These are phyloP conservation scores for Drosophila buzzatii DNA, from an alignment of 2,888 invertebrate genomes.

Conservation along the genomic window DNA sequence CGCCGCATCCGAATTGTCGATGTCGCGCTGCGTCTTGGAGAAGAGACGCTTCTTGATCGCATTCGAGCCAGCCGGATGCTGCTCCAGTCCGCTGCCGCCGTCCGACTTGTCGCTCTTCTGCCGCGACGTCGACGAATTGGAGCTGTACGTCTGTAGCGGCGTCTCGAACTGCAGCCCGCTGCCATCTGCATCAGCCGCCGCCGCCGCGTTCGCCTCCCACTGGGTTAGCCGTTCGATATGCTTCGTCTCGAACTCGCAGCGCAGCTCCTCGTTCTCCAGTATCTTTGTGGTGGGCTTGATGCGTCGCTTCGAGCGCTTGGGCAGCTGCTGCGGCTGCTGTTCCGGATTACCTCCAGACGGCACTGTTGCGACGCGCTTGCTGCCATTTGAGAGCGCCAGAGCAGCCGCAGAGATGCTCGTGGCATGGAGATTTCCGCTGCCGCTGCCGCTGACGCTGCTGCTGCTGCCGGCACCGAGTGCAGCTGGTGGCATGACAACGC, in stretches of 20 bases:
- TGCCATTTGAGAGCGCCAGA: slow-evolving; percentile 50
- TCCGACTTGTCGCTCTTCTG: slow-evolving; percentile 79
- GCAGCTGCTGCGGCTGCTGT: slow-evolving; percentile 45
- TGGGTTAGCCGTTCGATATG: slow-evolving; percentile 87
- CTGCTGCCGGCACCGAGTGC: slow-evolving; percentile 11
- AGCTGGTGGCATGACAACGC: not conserved
- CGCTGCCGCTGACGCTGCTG: slow-evolving; percentile 32
- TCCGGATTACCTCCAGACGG: not conserved
- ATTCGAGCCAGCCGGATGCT: slow-evolving; percentile 67
- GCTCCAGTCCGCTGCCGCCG: slow-evolving; percentile 61
- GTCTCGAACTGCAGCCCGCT: slow-evolving; percentile 57
- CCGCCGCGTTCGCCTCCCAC: slow-evolving; percentile 63
- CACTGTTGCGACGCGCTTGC: slow-evolving; percentile 42
- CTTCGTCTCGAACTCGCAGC: slow-evolving; percentile 87
- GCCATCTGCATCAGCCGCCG: slow-evolving; percentile 23
- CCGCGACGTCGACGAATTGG: slow-evolving; percentile 61
- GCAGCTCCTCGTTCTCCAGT: slow-evolving; percentile 88
- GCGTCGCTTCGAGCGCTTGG: slow-evolving; percentile 86
- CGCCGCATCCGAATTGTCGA: slow-evolving; percentile 67
- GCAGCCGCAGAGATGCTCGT: not conserved
- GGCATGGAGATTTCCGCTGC: not conserved
- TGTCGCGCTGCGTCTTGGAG: slow-evolving; percentile 64
- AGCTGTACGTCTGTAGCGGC: slow-evolving; percentile 57
- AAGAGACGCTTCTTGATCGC: slow-evolving; percentile 82
- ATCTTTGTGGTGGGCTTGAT: slow-evolving; percentile 90